Percentiles rank a stretch among this genome's conserved stretches.
phyloP scores from a whole-genome alignment of 2,113 vertebrate species.

The Pyrgilauda ruficollis region DNA sequence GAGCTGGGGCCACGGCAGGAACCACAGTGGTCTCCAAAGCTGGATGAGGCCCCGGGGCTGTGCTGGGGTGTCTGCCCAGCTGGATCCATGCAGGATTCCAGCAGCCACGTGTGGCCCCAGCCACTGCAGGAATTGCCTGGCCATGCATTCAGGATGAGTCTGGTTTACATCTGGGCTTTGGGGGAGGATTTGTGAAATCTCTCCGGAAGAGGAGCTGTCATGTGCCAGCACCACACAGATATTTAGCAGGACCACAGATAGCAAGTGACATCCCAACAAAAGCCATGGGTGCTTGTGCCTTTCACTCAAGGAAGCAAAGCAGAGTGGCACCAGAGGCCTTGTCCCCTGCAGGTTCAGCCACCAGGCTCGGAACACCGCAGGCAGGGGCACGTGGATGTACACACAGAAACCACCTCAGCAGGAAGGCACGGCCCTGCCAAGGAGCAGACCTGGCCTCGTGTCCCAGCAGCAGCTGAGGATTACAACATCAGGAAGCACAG shows the following conservation, averaged over 20 bases:
- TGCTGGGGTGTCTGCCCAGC: background rate
- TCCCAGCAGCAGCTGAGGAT: background rate
- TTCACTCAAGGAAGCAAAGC: background rate
- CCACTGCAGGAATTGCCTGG: background rate
- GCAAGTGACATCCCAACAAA: background rate
- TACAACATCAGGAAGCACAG: background rate
- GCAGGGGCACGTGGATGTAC: background rate
- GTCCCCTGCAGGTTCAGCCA: background rate
- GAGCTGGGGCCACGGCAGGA: background rate
- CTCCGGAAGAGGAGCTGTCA: background rate
- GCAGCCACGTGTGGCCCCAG: fast-evolving
- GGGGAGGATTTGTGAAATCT: background rate
- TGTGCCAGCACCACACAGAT: background rate
- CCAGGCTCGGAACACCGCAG: background rate
- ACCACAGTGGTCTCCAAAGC: background rate
- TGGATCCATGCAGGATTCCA: background rate
- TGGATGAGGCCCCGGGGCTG: background rate
- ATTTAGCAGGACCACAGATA: background rate
- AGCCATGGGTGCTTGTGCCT: background rate
- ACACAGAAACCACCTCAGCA: background rate
- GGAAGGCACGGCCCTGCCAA: background rate
- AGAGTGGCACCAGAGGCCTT: fast-evolving
- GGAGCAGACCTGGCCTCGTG: background rate
- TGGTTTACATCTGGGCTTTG: background rate
- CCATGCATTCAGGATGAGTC: fast-evolving